Evolutionary conservation across 2,113 vertebrate genomes (phyloP).

Genomic region (Synchiropus splendidus): DNA sequence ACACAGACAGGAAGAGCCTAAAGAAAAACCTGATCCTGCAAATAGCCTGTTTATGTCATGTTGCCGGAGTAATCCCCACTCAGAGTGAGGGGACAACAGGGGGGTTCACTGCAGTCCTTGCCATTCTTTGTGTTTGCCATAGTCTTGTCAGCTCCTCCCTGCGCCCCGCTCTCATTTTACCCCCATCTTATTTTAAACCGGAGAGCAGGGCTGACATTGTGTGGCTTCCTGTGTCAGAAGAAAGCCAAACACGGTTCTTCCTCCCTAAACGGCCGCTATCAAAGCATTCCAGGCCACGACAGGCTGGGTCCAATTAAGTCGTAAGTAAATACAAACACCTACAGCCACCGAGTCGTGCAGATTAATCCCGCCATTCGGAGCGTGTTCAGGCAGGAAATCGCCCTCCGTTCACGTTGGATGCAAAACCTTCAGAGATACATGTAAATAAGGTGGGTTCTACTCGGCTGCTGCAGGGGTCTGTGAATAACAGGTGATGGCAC

Average conservation of each 20-base stretch:
- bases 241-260: constrained; percentile 50
- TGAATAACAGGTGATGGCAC: too few species aligned
- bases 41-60: constrained; percentile 13
- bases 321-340: constrained; percentile 56
- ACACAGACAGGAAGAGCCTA: constrained; percentile 45
- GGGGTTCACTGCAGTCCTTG: constrained; percentile 39
- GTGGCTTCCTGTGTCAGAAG: constrained; percentile 60
- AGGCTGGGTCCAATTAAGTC: constrained; percentile 58
- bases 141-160: constrained; percentile 45
- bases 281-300: constrained; percentile 57
- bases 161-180: constrained; percentile 3
- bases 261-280: constrained; percentile 51
- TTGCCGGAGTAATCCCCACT: constrained; percentile 8
- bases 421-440: background rate
- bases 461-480: too few species aligned
- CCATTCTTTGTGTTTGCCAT: constrained; percentile 52
- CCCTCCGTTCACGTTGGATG: constrained; percentile 11
- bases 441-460: too few species aligned
- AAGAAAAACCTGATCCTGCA: constrained; percentile 23
- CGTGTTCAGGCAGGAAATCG: constrained; percentile 34
- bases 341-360: constrained; percentile 27
- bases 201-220: constrained; percentile 44
- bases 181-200: constrained; percentile 2
- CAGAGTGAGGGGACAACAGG: constrained; percentile 14
- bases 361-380: constrained; percentile 26